Conservation (phyloP, 2,888 invertebrate genomes). For the Blastobasis lacticolella region DNA sequence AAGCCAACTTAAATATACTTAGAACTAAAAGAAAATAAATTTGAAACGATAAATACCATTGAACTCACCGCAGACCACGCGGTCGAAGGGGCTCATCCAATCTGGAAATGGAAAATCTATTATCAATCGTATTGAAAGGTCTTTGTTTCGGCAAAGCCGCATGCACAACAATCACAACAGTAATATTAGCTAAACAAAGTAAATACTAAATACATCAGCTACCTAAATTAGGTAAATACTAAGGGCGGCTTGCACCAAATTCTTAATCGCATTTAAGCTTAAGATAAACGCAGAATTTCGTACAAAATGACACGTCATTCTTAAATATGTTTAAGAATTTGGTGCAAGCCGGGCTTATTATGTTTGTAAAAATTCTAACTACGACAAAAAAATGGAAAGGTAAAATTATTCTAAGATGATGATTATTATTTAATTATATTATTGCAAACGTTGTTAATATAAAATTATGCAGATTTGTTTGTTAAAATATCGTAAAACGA, state of each 20-base stretch:
- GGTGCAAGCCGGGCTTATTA: too few species aligned
- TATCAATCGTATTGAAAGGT: conserved; percentile 74
- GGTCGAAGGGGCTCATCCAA: conserved; percentile 96
- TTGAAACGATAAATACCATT: conserved; percentile 84
- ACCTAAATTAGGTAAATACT: conserved; percentile 4
- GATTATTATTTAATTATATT: too few species aligned
- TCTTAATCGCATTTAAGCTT: too few species aligned
- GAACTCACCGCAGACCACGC: conserved; percentile 96
- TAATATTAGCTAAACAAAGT: conserved; percentile 2
- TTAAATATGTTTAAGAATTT: too few species aligned
- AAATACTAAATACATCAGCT: too few species aligned
- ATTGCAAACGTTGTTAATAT: too few species aligned
- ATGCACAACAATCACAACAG: conserved; percentile 32
- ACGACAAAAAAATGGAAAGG: too few species aligned
- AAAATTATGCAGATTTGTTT: too few species aligned
- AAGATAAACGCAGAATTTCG: not conserved
- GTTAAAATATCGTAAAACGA: too few species aligned
- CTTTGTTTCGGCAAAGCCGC: conserved; percentile 48
- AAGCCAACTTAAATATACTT: conserved; percentile 40
- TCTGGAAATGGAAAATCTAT: conserved; percentile 83
- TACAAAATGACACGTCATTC: not conserved
- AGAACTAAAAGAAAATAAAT: conserved; percentile 75
- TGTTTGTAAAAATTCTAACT: too few species aligned
- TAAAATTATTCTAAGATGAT: too few species aligned
- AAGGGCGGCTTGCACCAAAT: too few species aligned